These are phyloP conservation scores for Acanthosoma haemorrhoidale DNA, from an alignment of 2,888 invertebrate species.

Conservation along the genomic window DNA sequence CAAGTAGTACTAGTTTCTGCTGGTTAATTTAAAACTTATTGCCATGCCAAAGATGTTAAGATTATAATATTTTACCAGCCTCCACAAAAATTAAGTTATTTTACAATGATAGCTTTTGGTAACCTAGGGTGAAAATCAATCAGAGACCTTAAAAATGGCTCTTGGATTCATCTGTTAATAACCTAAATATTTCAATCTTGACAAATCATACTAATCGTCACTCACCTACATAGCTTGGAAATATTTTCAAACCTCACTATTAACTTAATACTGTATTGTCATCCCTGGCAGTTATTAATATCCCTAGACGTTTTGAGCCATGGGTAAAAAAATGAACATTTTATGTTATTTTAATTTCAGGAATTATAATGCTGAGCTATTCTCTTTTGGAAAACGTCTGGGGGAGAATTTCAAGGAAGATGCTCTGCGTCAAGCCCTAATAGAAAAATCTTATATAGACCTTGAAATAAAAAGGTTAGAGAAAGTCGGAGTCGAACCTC, in stretches of 20 bases:
- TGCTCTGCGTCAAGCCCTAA: constrained; percentile 69
- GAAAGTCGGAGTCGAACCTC: constrained; percentile 61
- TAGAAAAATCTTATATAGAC: constrained; percentile 66
- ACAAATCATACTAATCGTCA: too few species aligned
- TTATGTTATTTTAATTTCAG: constrained; percentile 41
- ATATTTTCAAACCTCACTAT: neutral
- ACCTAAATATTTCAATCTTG: too few species aligned
- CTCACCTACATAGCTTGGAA: too few species aligned
- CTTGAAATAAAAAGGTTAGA: constrained; percentile 63
- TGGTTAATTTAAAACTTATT: too few species aligned
- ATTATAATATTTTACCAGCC: neutral
- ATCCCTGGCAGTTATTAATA: neutral
- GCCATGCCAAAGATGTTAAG: too few species aligned
- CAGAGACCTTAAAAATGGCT: too few species aligned
- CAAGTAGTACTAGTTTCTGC: too few species aligned
- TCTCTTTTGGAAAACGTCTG: constrained; percentile 78
- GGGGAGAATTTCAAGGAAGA: constrained; percentile 73
- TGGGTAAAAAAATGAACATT: neutral
- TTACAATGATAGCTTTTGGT: too few species aligned
- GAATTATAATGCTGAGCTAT: constrained; percentile 53
- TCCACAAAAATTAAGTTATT: too few species aligned
- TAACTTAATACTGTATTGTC: too few species aligned
- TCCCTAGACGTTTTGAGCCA: neutral
- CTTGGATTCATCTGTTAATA: too few species aligned
- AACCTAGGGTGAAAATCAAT: too few species aligned